Evolutionary conservation across 2,797 vertebrate species (phyloP).

Genomic region (Brachymystax lenok): DNA sequence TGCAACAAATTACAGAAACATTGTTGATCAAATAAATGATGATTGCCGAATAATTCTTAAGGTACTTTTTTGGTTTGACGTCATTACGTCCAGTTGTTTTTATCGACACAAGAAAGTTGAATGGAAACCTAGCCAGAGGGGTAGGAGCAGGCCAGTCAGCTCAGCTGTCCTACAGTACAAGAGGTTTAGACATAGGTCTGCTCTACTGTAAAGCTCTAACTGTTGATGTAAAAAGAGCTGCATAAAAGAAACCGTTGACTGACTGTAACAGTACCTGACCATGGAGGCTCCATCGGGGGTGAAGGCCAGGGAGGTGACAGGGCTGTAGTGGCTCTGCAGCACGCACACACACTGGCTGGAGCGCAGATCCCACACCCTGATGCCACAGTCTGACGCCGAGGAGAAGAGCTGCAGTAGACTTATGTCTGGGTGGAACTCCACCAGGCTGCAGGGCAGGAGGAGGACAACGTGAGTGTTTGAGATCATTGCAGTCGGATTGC

Average conservation of each 20-base stretch:
- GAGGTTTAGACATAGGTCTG: no score
- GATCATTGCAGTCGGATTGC: no score
- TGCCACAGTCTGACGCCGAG: conserved; percentile 83
- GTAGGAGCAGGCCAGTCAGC: no score
- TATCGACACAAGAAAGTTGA: no score
- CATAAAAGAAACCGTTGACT: neutral
- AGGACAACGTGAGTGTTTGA: neutral
- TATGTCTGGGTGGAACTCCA: conserved; percentile 91
- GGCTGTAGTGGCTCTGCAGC: conserved; percentile 90
- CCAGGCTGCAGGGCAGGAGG: conserved; percentile 73
- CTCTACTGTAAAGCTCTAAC: no score
- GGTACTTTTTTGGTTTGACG: no score
- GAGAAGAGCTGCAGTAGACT: conserved; percentile 89
- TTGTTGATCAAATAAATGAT: no score
- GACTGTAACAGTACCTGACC: conserved; percentile 79
- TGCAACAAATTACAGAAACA: no score
- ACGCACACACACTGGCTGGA: conserved; percentile 80
- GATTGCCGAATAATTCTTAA: no score
- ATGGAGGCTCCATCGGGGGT: conserved; percentile 79
- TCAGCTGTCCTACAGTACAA: no score
- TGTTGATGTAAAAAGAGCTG: no score
- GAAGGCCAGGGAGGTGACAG: conserved; percentile 89
- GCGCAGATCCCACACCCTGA: conserved; percentile 89
- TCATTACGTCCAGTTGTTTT: no score
- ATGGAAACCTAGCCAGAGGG: neutral